Evolutionary conservation across 2,888 invertebrate species (phyloP).

Genomic region (Dioctria rufipes): DNA sequence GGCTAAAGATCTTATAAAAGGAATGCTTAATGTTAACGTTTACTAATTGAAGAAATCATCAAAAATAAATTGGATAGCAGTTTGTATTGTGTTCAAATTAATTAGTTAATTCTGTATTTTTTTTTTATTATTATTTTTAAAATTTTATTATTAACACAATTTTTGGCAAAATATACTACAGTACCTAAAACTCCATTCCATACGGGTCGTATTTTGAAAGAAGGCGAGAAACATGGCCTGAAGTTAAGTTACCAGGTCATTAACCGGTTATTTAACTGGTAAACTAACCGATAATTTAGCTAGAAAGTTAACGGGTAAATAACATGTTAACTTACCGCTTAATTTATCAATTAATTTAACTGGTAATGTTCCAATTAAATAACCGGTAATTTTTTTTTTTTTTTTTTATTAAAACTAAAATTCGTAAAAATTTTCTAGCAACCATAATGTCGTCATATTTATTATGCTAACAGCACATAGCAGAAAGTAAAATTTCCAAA

Average conservation of each 20-base stretch:
- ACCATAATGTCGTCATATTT: too few species aligned
- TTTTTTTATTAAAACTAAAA: too few species aligned
- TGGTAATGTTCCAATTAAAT: too few species aligned
- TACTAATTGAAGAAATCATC: slow-evolving; percentile 93
- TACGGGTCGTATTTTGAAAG: slow-evolving; percentile 89
- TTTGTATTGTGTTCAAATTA: too few species aligned
- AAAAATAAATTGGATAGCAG: slow-evolving; percentile 90
- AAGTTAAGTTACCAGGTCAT: slow-evolving; percentile 97
- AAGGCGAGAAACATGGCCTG: slow-evolving; percentile 95
- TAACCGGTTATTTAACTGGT: slow-evolving; percentile 74
- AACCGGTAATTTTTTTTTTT: too few species aligned
- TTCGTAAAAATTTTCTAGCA: too few species aligned
- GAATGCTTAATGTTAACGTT: slow-evolving; percentile 92
- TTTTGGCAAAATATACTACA: slow-evolving; percentile 77
- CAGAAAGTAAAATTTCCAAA: too few species aligned
- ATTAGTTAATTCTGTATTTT: neutral
- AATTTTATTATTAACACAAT: neutral
- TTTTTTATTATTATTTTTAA: neutral
- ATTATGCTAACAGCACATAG: too few species aligned
- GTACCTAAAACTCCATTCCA: slow-evolving; percentile 97
- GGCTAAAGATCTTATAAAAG: slow-evolving; percentile 95
- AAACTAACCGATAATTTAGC: too few species aligned
- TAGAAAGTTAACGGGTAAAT: too few species aligned
- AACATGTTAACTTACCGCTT: too few species aligned
- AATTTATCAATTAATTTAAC: too few species aligned